Base-by-base conservation (phyloP, 2,888 invertebrate species). In the Ceramica pisi region DNA sequence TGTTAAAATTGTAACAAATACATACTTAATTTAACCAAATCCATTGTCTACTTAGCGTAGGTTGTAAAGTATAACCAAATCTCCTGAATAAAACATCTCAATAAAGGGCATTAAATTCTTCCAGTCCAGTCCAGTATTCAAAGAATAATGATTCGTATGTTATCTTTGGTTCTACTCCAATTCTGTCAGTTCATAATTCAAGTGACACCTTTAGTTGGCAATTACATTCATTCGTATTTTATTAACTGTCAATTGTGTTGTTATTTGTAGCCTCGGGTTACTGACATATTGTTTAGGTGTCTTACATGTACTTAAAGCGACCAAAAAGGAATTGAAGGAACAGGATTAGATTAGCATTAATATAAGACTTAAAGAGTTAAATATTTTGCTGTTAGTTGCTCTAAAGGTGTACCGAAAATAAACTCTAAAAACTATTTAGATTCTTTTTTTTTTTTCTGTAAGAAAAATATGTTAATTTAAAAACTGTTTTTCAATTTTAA, bases 1-100 rank as follows among this genome's bases (percentile, higher is more conserved):
- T 81, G 64, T 70, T 77, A 81, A 70, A 78, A 61, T 19, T 57
- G 71, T 61, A n/a, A 77, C 78, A 65, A 78, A 81, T 81, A 70
- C 78, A 78, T 78, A 63, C 4, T 53, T 14, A 61, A 81, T 61
- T 70, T 38, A 77, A 57, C 51, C 44, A 77, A 70, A 81, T 57
- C 57, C 14, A 62, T 80, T 77, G 76, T 77, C 48, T 59, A 53
- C 23, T 67, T 44, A 44, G 60, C 56, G 77, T 78, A 56, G 81
- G 78, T 51, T 23, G 77, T 81, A 56, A 77, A 81, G 56, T 77
- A 57, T 61, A 61, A 57, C 44, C 41, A 51, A 60, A 53, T 31
- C 51, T 62, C 31, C 16, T 81, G 78, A 77, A 78, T 78, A 56
- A 78, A 77, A 81, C 77, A 81, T 76, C 19, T 12, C n/a, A 56